Percentiles rank a stretch among this genome's conserved stretches.
phyloP scores from a whole-genome alignment of 2,888 invertebrate species.

The Tortrix viridana region DNA sequence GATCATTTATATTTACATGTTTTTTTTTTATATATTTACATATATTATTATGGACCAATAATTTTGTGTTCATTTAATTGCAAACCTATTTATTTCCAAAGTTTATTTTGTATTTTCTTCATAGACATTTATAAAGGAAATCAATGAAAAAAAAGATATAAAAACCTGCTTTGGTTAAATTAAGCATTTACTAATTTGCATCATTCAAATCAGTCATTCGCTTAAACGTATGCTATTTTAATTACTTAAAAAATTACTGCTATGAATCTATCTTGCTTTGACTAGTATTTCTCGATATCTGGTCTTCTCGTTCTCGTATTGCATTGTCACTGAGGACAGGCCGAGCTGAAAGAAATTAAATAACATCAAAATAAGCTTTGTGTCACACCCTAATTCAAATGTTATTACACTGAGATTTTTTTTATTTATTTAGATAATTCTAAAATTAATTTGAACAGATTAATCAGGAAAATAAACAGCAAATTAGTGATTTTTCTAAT shows the following conservation, averaged over 20 bases:
- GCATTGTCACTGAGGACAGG: constrained; percentile 70
- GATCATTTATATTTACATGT: no score
- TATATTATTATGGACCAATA: no score
- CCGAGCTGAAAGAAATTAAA: constrained; percentile 56
- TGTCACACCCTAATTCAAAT: constrained; percentile 1
- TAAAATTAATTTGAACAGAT: no score
- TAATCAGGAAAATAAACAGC: no score
- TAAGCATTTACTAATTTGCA: neutral
- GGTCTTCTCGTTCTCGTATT: constrained; percentile 53
- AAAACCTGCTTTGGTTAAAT: neutral
- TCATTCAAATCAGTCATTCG: constrained; percentile 15
- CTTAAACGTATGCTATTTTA: constrained; percentile 8
- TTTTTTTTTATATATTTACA: no score
- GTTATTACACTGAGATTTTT: no score
- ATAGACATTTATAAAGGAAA: no score
- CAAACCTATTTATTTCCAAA: no score
- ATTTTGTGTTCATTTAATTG: no score
- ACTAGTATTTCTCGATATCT: constrained; percentile 74
- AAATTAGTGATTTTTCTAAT: no score
- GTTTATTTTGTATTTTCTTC: no score
- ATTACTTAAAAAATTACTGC: constrained; percentile 38
- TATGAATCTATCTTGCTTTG: constrained; percentile 76
- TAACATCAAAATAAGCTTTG: neutral
- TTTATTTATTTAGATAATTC: no score
- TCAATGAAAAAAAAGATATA: neutral